phyloP scores from a whole-genome alignment of 2,888 invertebrate genomes.

The Thymelicus lineola region DNA sequence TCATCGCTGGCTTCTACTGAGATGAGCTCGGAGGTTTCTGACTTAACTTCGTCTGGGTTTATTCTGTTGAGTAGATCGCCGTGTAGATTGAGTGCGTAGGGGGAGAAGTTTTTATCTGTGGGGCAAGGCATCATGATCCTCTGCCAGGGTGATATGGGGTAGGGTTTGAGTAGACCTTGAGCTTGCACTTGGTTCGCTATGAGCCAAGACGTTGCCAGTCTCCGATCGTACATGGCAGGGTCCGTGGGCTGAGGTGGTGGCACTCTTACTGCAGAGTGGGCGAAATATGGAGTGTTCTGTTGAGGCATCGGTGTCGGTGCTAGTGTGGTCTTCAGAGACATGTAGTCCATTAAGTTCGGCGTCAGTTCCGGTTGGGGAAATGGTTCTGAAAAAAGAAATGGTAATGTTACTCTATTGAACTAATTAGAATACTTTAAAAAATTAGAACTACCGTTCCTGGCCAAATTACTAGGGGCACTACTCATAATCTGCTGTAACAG shows the following conservation, averaged over 20 bases:
- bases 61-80: slow-evolving; percentile 71
- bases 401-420: background rate
- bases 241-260: slow-evolving; percentile 69
- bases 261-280: slow-evolving; percentile 71
- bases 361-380: slow-evolving; percentile 70
- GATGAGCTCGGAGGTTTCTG: slow-evolving; percentile 76
- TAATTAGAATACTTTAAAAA: too few species aligned
- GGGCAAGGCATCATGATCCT: slow-evolving; percentile 85
- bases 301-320: slow-evolving; percentile 62
- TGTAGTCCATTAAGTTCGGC: slow-evolving; percentile 76
- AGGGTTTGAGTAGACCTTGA: slow-evolving; percentile 78
- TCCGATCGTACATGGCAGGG: slow-evolving; percentile 70
- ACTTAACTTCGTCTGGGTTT: slow-evolving; percentile 73
- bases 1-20: slow-evolving; percentile 86
- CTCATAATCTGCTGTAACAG: too few species aligned
- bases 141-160: slow-evolving; percentile 85
- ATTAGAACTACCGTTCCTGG: too few species aligned
- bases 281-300: slow-evolving; percentile 72
- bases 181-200: slow-evolving; percentile 82
- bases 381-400: slow-evolving; percentile 62
- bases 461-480: too few species aligned
- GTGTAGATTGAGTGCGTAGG: slow-evolving; percentile 70
- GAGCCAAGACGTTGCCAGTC: slow-evolving; percentile 84
- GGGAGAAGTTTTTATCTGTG: slow-evolving; percentile 69
- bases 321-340: slow-evolving; percentile 70